Conservation (phyloP, 2,113 vertebrate species). For the Cyanoderma ruficeps region DNA sequence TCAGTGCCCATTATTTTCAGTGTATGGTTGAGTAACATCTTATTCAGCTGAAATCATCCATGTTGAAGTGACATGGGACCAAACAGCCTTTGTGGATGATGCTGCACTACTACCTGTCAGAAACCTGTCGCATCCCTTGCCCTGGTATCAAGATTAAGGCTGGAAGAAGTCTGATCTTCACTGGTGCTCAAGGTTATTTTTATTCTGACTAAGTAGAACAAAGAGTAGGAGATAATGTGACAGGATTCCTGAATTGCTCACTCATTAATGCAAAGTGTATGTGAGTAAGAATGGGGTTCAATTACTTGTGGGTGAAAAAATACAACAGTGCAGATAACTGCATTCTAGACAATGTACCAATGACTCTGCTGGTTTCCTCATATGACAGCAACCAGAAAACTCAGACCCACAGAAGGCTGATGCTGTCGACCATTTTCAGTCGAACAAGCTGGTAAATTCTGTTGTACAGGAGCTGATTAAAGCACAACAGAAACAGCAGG, state of each 20-base stretch:
- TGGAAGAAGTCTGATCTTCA: neutral
- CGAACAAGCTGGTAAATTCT: neutral
- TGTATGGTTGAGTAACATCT: neutral
- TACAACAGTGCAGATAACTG: neutral
- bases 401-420: neutral
- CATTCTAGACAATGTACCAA: neutral
- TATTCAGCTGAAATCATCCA: neutral
- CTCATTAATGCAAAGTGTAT: neutral
- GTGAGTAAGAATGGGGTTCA: neutral
- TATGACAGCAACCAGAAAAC: neutral
- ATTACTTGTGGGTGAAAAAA: neutral
- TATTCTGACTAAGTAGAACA: neutral
- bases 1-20: neutral
- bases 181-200: neutral
- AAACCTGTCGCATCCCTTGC: neutral
- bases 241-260: neutral
- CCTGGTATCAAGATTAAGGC: neutral
- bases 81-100: neutral
- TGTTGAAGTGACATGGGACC: neutral
- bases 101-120: neutral
- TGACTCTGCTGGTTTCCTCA: neutral
- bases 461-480: neutral
- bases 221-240: neutral
- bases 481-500: neutral
- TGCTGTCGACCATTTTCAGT: neutral